These are phyloP conservation scores for Coregonus ussuriensis DNA, from an alignment of 2,797 vertebrate genomes.

Conservation along the genomic window DNA sequence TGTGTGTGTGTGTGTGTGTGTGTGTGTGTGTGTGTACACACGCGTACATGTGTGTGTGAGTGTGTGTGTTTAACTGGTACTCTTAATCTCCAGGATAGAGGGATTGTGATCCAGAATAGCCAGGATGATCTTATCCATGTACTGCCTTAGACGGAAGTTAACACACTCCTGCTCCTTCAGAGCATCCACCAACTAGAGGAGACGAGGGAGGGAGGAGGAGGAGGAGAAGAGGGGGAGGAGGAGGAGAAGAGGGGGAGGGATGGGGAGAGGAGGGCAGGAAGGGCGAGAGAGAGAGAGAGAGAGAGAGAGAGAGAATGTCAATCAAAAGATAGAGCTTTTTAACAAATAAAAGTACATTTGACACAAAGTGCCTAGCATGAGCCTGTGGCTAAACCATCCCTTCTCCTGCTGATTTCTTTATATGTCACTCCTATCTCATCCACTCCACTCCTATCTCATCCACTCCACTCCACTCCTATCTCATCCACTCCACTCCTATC, in stretches of 20 bases:
- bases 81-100: conserved; percentile 97
- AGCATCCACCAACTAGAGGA: conserved; percentile 92
- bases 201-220: neutral
- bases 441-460: too few relatives aligned
- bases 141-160: conserved; percentile 91
- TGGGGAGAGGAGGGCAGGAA: conserved; percentile 17
- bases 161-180: conserved; percentile 98
- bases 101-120: conserved; percentile 97
- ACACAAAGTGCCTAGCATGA: too few relatives aligned
- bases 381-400: too few relatives aligned
- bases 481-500: too few relatives aligned
- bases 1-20: neutral
- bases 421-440: too few relatives aligned
- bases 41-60: neutral
- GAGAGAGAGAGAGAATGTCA: neutral
- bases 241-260: conserved; percentile 18
- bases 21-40: neutral
- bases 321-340: too few relatives aligned
- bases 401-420: too few relatives aligned
- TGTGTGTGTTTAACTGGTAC: conserved; percentile 81
- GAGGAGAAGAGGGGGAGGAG: neutral
- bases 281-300: neutral
- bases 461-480: too few relatives aligned
- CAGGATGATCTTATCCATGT: conserved; percentile 99
- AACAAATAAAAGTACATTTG: too few relatives aligned